A percentile compares a stretch with the other conserved stretches of the same genome.
These are phyloP conservation scores for Mamestra brassicae DNA, from an alignment of 2,888 invertebrate species.

Conservation along the genomic window DNA sequence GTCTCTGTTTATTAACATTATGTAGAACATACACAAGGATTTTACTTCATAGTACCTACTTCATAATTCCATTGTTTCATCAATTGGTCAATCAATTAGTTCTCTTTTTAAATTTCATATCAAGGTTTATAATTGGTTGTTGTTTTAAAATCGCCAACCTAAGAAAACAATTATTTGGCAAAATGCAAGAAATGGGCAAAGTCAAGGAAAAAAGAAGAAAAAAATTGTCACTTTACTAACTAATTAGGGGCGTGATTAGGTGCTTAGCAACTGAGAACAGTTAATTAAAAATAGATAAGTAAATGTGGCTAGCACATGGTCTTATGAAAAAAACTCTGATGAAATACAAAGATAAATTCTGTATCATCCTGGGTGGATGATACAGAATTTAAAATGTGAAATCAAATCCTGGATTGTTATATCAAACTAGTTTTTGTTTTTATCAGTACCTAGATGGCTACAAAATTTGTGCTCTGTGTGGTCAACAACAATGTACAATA, in stretches of 20 bases:
- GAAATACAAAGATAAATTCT: neutral
- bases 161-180: neutral
- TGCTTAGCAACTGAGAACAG: neutral
- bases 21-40: neutral
- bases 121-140: conserved; percentile 4
- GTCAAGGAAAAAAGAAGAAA: neutral
- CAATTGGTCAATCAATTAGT: neutral
- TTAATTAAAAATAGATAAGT: neutral
- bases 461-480: neutral
- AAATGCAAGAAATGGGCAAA: neutral
- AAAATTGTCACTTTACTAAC: neutral
- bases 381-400: neutral
- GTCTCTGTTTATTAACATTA: neutral
- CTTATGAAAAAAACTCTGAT: neutral
- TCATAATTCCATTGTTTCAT: neutral
- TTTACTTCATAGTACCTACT: neutral
- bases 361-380: neutral
- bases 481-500: neutral
- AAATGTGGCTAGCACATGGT: neutral
- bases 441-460: neutral
- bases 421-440: conserved; percentile 7
- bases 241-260: neutral
- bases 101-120: conserved; percentile 17
- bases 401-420: neutral
- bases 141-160: neutral